A percentile compares a stretch with the other conserved stretches of the same genome.
phyloP scores from a whole-genome alignment of 2,797 vertebrate species.

The Naso thynnoides region DNA sequence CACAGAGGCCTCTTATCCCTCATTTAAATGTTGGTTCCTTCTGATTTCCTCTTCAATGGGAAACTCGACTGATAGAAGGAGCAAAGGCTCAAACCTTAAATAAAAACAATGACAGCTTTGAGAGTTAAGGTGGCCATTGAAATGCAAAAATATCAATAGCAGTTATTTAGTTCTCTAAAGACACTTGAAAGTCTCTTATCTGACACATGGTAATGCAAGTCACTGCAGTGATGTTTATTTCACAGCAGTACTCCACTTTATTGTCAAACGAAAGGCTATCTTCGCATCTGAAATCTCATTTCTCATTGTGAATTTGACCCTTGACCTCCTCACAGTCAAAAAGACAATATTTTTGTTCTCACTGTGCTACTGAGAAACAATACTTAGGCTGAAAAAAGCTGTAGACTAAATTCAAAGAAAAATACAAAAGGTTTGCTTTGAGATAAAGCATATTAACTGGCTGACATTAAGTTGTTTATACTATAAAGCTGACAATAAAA shows the following conservation, averaged over 20 bases:
- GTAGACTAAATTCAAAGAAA: neutral
- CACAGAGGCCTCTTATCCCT: constrained; percentile 74
- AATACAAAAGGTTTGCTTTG: neutral
- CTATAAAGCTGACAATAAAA: neutral
- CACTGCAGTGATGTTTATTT: constrained; percentile 84
- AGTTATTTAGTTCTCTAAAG: constrained; percentile 86
- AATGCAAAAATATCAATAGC: constrained; percentile 85
- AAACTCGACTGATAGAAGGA: constrained; percentile 80
- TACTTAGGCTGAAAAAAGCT: no score
- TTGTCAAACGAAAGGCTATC: constrained; percentile 64
- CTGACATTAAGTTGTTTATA: neutral
- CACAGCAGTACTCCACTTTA: constrained; percentile 78
- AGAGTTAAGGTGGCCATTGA: constrained; percentile 86
- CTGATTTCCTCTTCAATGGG: constrained; percentile 84
- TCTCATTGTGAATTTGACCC: constrained; percentile 40
- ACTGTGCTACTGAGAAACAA: constrained; percentile 63
- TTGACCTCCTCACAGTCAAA: constrained; percentile 43
- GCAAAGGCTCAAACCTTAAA: constrained; percentile 75
- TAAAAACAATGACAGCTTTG: constrained; percentile 88
- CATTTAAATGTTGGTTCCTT: constrained; percentile 83
- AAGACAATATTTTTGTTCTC: constrained; percentile 34
- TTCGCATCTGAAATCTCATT: constrained; percentile 56
- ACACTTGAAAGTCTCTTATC: constrained; percentile 88
- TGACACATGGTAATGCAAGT: constrained; percentile 83
- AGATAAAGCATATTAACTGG: neutral